Percentiles rank a stretch among this genome's conserved stretches.
These are phyloP conservation scores for Eospalax fontanierii DNA, from an alignment of 2,797 vertebrate genomes.

Conservation along the genomic window DNA sequence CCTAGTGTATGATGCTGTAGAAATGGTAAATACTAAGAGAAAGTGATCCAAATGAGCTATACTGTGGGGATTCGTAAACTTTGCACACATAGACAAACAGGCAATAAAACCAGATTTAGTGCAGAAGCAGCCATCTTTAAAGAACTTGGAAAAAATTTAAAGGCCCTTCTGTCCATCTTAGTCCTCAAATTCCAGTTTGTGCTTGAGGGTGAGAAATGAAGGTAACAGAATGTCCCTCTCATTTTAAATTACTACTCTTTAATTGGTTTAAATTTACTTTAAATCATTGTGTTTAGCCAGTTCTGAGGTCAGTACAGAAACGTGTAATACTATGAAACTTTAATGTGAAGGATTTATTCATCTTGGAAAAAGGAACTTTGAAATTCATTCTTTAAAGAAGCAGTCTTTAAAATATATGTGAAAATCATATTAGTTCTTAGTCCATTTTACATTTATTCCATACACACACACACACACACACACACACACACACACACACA, in stretches of 20 bases:
- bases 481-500: too few species aligned
- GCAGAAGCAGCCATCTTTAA: not conserved
- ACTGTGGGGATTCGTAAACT: not conserved
- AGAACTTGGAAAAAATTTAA: not conserved
- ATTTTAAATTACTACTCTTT: not conserved
- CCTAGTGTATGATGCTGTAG: not conserved
- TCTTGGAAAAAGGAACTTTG: not conserved
- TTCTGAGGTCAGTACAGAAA: not conserved
- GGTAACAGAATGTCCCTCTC: not conserved
- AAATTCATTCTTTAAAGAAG: not conserved
- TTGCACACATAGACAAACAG: not conserved
- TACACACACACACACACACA: not conserved
- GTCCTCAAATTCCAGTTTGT: not conserved
- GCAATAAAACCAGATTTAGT: not conserved
- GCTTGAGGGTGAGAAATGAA: not conserved
- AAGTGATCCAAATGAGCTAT: not conserved
- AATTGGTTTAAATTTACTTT: constrained; percentile 20
- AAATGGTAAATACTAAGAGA: not conserved
- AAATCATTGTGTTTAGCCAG: not conserved
- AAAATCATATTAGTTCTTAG: constrained; percentile 15
- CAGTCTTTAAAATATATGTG: not conserved
- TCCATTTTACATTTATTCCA: constrained; percentile 26
- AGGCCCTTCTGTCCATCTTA: not conserved
- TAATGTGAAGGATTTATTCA: not conserved
- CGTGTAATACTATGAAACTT: not conserved